Percentiles rank a stretch among this genome's conserved stretches.
Conservation (phyloP, 2,113 vertebrate genomes). For the Ranitomeya variabilis region DNA sequence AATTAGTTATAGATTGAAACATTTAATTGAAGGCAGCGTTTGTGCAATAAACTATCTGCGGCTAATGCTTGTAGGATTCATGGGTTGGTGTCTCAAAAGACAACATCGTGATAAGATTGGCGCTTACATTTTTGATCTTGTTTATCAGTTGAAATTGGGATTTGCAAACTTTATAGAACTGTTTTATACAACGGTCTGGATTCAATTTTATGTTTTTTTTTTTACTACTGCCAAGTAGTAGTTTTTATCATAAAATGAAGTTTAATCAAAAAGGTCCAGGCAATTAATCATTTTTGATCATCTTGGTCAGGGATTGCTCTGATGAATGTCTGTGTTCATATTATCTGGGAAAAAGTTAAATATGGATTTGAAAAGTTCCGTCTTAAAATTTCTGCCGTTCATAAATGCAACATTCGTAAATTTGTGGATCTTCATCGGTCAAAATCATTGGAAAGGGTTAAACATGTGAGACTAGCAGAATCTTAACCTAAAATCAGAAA, state of each 20-base stretch:
- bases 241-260: background rate
- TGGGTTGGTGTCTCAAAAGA: constrained; percentile 30
- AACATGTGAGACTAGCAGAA: background rate
- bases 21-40: constrained; percentile 31
- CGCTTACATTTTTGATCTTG: constrained; percentile 3
- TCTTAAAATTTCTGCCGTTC: no score
- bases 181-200: background rate
- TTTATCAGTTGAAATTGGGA: background rate
- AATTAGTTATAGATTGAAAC: constrained; percentile 48
- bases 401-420: background rate
- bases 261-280: background rate
- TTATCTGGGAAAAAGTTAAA: no score
- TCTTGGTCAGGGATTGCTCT: background rate
- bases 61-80: constrained; percentile 47
- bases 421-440: background rate
- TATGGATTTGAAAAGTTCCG: no score
- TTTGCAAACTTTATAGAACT: background rate
- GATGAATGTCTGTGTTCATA: background rate
- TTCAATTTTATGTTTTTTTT: background rate
- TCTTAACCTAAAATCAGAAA: background rate
- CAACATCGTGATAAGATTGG: constrained; percentile 24
- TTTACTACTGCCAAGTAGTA: background rate
- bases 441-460: no score
- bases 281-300: background rate
- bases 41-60: constrained; percentile 50